Conservation (phyloP, 2,113 vertebrate genomes). For the Phodopus roborovskii region DNA sequence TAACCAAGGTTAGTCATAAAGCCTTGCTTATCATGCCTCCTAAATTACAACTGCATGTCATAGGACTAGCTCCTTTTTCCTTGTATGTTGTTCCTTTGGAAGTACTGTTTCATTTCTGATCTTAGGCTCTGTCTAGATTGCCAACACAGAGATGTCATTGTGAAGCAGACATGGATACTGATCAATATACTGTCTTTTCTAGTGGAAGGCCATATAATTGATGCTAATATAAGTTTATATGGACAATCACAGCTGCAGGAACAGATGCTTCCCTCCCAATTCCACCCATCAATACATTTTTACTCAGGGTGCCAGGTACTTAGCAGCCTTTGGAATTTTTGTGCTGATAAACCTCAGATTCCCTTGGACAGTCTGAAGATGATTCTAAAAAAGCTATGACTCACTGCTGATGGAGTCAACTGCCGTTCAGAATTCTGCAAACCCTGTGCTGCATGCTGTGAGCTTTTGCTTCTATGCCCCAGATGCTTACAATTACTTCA, state of each 20-base stretch:
- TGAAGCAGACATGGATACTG: constrained; percentile 16
- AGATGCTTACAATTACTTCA: constrained; percentile 38
- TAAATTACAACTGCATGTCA: neutral
- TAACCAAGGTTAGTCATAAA: neutral
- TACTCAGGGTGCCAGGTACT: constrained; percentile 24
- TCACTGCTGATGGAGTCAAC: constrained; percentile 12
- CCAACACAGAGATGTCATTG: constrained; percentile 20
- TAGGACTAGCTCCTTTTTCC: constrained; percentile 15
- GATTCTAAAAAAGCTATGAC: constrained; percentile 45
- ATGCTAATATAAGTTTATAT: constrained; percentile 37
- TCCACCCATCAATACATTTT: constrained; percentile 38
- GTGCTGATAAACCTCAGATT: neutral
- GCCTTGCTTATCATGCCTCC: neutral
- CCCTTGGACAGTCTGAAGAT: constrained; percentile 53
- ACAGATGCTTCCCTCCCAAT: constrained; percentile 51
- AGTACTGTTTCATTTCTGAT: constrained; percentile 39
- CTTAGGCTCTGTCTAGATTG: neutral
- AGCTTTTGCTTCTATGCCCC: constrained; percentile 38
- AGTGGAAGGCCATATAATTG: constrained; percentile 42
- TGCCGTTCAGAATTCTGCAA: constrained; percentile 20
- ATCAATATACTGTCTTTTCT: constrained; percentile 58
- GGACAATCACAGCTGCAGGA: constrained; percentile 63
- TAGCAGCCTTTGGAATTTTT: constrained; percentile 22
- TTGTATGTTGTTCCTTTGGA: constrained; percentile 48
- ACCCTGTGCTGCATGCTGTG: neutral